Conservation (phyloP, 2,113 vertebrate genomes). For the Theristicus caerulescens region DNA sequence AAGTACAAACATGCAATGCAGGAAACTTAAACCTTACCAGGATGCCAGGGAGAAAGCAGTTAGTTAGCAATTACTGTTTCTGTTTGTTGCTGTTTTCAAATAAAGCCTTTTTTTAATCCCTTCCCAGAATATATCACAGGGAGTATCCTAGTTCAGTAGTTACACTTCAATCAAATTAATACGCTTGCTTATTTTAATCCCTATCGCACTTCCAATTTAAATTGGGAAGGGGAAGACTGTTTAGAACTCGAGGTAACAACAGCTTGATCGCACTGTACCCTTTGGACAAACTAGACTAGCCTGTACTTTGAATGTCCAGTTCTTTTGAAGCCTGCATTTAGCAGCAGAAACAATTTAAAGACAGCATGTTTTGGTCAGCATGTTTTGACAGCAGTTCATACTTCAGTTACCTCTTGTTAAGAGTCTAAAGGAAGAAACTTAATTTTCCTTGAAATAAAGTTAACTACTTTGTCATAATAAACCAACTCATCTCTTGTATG, state of each 20-base stretch:
- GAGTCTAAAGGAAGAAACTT: not conserved
- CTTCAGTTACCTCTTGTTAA: not conserved
- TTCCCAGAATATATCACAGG: not conserved
- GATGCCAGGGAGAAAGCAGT: not conserved
- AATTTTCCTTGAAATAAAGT: not conserved
- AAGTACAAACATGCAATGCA: not conserved
- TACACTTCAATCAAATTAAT: not conserved
- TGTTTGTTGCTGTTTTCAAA: not conserved
- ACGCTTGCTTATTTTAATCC: not conserved
- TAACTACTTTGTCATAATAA: not conserved
- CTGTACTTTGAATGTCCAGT: not conserved
- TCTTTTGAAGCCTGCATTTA: not conserved
- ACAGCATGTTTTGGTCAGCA: not conserved
- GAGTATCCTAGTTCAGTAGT: not conserved
- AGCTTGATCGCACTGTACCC: rapidly evolving
- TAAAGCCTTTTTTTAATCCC: not conserved
- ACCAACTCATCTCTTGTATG: not conserved
- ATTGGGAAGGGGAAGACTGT: not conserved
- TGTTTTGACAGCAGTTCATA: not conserved
- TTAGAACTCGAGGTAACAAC: not conserved
- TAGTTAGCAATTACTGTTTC: not conserved
- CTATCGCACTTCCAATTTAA: not conserved
- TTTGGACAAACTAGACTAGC: not conserved
- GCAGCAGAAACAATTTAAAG: not conserved
- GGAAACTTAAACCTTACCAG: not conserved